Percentiles rank a stretch among this genome's conserved stretches.
These are phyloP conservation scores for Coregonus ussuriensis DNA, from an alignment of 2,797 vertebrate species.

Conservation along the genomic window DNA sequence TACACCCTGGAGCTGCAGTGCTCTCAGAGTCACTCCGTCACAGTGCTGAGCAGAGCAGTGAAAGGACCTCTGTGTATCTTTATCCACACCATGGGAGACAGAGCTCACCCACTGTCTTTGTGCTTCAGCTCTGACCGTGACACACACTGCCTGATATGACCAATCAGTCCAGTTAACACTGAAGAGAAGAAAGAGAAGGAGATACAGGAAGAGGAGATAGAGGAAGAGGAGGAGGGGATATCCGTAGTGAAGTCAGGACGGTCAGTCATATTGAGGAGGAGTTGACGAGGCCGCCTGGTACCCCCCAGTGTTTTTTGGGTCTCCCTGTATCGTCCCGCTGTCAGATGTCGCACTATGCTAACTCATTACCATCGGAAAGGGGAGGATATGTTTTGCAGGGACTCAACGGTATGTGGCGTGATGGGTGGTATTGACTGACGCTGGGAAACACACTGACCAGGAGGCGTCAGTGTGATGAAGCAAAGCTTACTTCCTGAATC, in stretches of 20 bases:
- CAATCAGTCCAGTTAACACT: constrained; percentile 13
- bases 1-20: constrained; percentile 44
- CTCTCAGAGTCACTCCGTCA: constrained; percentile 54
- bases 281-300: constrained; percentile 9
- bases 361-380: constrained; percentile 42
- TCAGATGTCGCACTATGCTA: constrained; percentile 64
- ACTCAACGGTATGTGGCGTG: constrained; percentile 52
- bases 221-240: constrained; percentile 46
- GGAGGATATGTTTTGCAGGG: constrained; percentile 39
- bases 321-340: constrained; percentile 55
- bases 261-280: constrained; percentile 28
- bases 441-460: constrained; percentile 21
- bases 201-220: constrained; percentile 38
- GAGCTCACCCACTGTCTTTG: constrained; percentile 49
- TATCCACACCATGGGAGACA: constrained; percentile 39
- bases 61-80: constrained; percentile 68
- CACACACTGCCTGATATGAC: constrained; percentile 37
- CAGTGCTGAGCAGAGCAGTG: constrained; percentile 44
- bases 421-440: constrained; percentile 43
- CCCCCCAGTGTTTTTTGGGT: constrained; percentile 16
- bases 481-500: constrained; percentile 18
- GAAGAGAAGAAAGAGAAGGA: constrained; percentile 3
- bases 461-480: constrained; percentile 21
- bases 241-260: constrained; percentile 27
- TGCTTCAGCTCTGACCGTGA: constrained; percentile 42